Conservation (phyloP, 2,797 vertebrate species). For the Ptychadena robeensis region DNA sequence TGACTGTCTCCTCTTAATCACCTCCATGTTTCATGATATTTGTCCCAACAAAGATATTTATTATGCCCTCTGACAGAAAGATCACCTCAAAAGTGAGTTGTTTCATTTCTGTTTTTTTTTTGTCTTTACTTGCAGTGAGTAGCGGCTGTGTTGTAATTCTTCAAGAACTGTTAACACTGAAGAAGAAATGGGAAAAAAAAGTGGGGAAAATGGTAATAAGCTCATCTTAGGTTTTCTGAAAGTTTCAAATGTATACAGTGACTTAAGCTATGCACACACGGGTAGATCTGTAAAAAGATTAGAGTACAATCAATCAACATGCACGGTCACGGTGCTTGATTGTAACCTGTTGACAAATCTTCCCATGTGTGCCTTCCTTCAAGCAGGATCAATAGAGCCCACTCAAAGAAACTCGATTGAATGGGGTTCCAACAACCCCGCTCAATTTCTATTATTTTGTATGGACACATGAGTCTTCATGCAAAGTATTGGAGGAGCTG, state of each 20-base stretch:
- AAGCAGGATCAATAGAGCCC: no score
- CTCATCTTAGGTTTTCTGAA: neutral
- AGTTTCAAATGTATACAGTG: neutral
- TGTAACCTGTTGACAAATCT: no score
- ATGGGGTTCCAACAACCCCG: no score
- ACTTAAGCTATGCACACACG: no score
- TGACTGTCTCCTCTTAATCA: slow-evolving; percentile 55
- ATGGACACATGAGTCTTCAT: no score
- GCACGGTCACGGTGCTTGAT: no score
- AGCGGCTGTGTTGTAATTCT: neutral
- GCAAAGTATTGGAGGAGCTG: no score
- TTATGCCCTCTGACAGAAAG: slow-evolving; percentile 34
- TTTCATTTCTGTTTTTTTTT: slow-evolving; percentile 16
- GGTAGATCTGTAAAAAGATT: no score
- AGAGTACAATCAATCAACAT: no score
- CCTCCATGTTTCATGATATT: slow-evolving; percentile 53
- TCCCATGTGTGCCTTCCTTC: no score
- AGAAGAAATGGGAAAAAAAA: neutral
- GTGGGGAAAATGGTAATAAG: neutral
- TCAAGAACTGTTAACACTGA: neutral
- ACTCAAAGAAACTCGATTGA: no score
- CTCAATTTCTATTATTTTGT: no score
- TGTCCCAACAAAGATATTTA: slow-evolving; percentile 49
- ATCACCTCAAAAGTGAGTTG: slow-evolving; percentile 33
- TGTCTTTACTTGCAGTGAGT: neutral